A percentile compares a stretch with the other conserved stretches of the same genome.
phyloP scores from a whole-genome alignment of 1,140 invertebrate genomes.

The Euschistus heros region DNA sequence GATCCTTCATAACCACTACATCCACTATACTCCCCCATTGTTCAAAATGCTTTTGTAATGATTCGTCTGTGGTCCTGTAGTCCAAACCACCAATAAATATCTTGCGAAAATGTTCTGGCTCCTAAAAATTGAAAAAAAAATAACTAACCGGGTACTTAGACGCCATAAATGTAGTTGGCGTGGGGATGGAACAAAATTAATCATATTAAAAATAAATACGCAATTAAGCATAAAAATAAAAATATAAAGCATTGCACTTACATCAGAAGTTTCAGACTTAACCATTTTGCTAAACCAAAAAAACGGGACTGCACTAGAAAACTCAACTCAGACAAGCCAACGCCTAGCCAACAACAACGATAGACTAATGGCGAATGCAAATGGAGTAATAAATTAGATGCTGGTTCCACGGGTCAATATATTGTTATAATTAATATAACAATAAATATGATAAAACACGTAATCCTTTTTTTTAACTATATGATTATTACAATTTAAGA shows the following conservation, averaged over 20 bases:
- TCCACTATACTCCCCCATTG: constrained; percentile 97
- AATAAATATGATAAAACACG: too few species aligned
- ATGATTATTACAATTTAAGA: too few species aligned
- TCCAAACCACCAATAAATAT: constrained; percentile 95
- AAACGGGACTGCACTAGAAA: too few species aligned
- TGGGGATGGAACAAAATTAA: not conserved
- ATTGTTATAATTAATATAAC: too few species aligned
- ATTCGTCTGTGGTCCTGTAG: constrained; percentile 88
- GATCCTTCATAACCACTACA: constrained; percentile 96
- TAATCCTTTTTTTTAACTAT: too few species aligned
- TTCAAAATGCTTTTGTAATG: constrained; percentile 85
- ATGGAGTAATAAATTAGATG: too few species aligned
- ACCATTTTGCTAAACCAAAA: not conserved
- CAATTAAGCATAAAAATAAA: not conserved
- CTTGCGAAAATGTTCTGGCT: constrained; percentile 90
- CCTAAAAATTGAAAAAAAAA: constrained; percentile 21
- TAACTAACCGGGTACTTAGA: not conserved
- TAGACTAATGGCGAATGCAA: too few species aligned
- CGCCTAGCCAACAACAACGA: too few species aligned
- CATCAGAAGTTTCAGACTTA: not conserved
- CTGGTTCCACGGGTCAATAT: too few species aligned
- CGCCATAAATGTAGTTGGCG: not conserved
- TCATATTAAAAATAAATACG: not conserved
- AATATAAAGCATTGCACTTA: not conserved
- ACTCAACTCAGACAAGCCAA: too few species aligned